Conservation (phyloP, 92 coral and sea anemone genomes). For the Palythoa grandiflora region DNA sequence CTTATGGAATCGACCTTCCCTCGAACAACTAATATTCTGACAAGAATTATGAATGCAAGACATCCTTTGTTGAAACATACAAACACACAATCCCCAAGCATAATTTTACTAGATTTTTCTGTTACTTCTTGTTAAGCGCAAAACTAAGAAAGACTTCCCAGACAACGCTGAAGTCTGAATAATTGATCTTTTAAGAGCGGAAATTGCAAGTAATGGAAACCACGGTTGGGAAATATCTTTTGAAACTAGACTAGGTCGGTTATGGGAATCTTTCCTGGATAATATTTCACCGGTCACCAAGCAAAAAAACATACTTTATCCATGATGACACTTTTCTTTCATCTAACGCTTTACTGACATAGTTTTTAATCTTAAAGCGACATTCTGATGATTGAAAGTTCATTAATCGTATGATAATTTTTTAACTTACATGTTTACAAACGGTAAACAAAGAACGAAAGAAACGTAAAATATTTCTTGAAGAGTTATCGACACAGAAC, state of each 20-base stretch:
- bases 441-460: background rate
- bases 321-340: constrained; percentile 2
- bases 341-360: background rate
- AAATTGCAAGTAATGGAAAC: background rate
- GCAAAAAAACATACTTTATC: background rate
- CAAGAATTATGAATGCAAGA: background rate
- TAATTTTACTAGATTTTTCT: background rate
- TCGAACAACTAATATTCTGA: background rate
- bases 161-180: constrained; percentile 12
- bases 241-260: background rate
- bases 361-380: background rate
- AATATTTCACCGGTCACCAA: background rate
- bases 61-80: background rate
- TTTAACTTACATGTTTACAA: background rate
- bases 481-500: background rate
- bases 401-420: constrained; percentile 4
- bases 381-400: background rate
- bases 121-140: background rate
- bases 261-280: background rate
- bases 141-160: background rate
- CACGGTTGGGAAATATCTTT: background rate
- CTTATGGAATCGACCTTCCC: background rate
- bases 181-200: constrained; percentile 19
- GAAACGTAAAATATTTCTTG: background rate
- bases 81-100: background rate